Evolutionary conservation across 2,113 vertebrate genomes (phyloP), one percentile per base, ranked within the genome.

Genomic region (Oceanites oceanicus): DNA sequence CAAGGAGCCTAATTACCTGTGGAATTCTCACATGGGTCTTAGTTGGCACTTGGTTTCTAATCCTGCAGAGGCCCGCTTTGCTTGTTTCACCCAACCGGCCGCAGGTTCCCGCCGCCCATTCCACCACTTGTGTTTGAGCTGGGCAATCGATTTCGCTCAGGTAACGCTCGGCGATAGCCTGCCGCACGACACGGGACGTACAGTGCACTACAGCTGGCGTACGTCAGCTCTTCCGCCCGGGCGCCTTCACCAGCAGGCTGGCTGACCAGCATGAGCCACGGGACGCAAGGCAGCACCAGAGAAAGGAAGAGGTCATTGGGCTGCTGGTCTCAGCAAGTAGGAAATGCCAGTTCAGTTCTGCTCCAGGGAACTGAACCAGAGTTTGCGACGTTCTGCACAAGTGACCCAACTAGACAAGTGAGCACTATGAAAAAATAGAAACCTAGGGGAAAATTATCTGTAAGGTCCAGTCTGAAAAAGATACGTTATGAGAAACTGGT

Each of bases 121-220:
- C 45, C 75, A 27, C 12, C n/a, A 4, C 40, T 65, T 32, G 25
- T 9, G 2, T 7, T 23, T 13, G 40, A 92, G 58, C 75, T 79
- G 5, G 0, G 15, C 2, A 17, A 50, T 7, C 1, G 25, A 10
- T 34, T 71, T 66, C 8, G 7, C 68, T 77, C 26, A 20, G 47
- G 9, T 55, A 23, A 42, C 2, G 45, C 89, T 50, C 42, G 0
- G 1, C 6, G 1, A 8, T 3, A 27, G 40, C 71, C 11, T 9
- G 49, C 30, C 0, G 0, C 1, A 0, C 8, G 42, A 50, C 25
- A 0, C 0, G 0, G 32, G 44, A 15, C 1, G 5, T 32, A 23
- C 16, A 10, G 14, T 0, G 0, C 3, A 1, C 70, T 5, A 22
- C 32, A 9, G 58, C 3, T 1, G 56, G 26, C 11, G 0, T 8